phyloP scores from a whole-genome alignment of 2,113 vertebrate genomes.

The Myiozetetes cayanensis region DNA sequence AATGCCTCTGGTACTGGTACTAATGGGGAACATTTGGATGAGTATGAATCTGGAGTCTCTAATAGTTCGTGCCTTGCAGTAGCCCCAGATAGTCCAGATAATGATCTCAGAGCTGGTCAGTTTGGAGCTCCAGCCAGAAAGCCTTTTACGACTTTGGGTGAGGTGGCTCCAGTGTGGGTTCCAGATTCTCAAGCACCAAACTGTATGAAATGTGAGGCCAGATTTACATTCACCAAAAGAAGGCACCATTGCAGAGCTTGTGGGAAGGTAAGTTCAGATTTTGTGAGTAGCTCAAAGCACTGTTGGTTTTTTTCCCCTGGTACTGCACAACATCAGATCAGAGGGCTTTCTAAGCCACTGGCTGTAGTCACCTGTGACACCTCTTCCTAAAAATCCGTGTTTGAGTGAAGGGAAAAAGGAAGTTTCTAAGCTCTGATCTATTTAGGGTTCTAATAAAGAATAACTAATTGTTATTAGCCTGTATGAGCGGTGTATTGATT shows the following conservation, averaged over 20 bases:
- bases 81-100: constrained; percentile 90
- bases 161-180: constrained; percentile 97
- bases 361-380: neutral
- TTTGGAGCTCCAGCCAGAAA: constrained; percentile 83
- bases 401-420: neutral
- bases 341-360: neutral
- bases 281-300: neutral
- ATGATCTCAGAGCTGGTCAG: constrained; percentile 92
- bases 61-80: constrained; percentile 75
- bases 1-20: constrained; percentile 65
- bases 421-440: neutral
- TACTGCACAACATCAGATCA: neutral
- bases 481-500: neutral
- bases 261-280: constrained; percentile 86
- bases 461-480: neutral
- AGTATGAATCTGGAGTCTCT: constrained; percentile 73
- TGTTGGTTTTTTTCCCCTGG: neutral
- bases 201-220: constrained; percentile 97
- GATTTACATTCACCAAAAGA: constrained; percentile 98
- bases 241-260: constrained; percentile 99
- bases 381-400: neutral
- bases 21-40: constrained; percentile 79
- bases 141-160: constrained; percentile 85
- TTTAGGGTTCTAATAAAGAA: neutral
- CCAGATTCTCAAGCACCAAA: constrained; percentile 97